phyloP scores from a whole-genome alignment of 2,113 vertebrate species.

The Sorex fumeus region DNA sequence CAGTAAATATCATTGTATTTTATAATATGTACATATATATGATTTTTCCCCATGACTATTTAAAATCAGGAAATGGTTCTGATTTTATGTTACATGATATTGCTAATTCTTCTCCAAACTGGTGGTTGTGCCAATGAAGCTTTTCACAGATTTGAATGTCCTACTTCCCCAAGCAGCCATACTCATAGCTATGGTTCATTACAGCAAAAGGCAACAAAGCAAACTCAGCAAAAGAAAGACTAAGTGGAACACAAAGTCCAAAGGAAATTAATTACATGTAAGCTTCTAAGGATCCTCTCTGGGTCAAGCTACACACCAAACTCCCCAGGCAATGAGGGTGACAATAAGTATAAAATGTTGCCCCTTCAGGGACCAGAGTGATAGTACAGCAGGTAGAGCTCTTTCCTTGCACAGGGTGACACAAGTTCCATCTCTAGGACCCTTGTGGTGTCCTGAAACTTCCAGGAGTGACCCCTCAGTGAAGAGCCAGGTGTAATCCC shows the following conservation, averaged over 20 bases:
- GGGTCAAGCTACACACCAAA: background rate
- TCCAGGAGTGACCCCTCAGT: too few species aligned
- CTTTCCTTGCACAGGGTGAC: too few species aligned
- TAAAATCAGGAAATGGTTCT: background rate
- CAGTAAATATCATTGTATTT: background rate
- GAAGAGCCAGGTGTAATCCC: too few species aligned
- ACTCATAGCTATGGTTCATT: background rate
- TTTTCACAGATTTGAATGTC: background rate
- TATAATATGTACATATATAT: too few species aligned
- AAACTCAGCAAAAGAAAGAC: background rate
- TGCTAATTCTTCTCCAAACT: constrained; percentile 28
- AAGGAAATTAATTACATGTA: background rate
- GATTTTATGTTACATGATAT: background rate
- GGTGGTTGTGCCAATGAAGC: background rate
- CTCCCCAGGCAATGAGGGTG: background rate
- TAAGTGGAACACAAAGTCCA: background rate
- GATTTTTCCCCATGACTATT: background rate
- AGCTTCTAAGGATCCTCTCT: background rate
- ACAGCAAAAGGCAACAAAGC: background rate
- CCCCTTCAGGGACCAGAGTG: background rate
- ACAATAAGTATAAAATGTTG: background rate
- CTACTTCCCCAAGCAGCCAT: background rate
- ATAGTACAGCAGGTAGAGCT: too few species aligned
- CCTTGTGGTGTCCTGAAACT: too few species aligned
- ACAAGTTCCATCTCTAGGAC: too few species aligned